Percentiles rank a stretch among this genome's conserved stretches.
Evolutionary conservation across 2,113 vertebrate genomes (phyloP).

Genomic region (Prionailurus bengalensis): DNA sequence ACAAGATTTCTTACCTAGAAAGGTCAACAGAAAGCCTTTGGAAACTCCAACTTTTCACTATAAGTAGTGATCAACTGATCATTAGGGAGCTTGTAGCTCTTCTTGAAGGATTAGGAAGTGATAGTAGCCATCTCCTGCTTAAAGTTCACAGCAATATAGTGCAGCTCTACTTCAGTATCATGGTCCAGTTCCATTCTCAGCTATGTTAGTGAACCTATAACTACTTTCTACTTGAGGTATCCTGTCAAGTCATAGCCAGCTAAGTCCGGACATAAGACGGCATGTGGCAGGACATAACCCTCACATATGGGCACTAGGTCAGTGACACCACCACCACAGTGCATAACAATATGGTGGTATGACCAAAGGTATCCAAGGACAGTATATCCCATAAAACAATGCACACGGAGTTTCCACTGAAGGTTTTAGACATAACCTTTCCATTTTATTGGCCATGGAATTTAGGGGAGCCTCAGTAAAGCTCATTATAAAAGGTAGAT

Average conservation of each 20-base stretch:
- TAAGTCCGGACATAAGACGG: slow-evolving; percentile 55
- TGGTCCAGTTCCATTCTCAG: slow-evolving; percentile 62
- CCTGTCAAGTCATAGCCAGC: slow-evolving; percentile 67
- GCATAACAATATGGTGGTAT: slow-evolving; percentile 59
- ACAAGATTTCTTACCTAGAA: slow-evolving; percentile 89
- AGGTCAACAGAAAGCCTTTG: slow-evolving; percentile 90
- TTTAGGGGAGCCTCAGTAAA: slow-evolving; percentile 70
- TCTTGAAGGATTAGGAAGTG: not conserved
- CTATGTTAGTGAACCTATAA: slow-evolving; percentile 60
- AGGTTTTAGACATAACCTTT: slow-evolving; percentile 74
- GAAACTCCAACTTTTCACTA: slow-evolving; percentile 86
- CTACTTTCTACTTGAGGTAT: slow-evolving; percentile 71
- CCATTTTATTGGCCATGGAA: slow-evolving; percentile 56
- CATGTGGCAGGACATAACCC: slow-evolving; percentile 43
- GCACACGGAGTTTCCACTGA: slow-evolving; percentile 18
- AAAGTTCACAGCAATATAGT: slow-evolving; percentile 49
- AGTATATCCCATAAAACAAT: not conserved
- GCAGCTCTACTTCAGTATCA: slow-evolving; percentile 69
- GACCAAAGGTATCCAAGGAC: slow-evolving; percentile 18
- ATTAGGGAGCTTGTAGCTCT: slow-evolving; percentile 70
- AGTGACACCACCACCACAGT: slow-evolving; percentile 63
- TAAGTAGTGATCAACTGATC: not conserved
- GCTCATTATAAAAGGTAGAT: not conserved
- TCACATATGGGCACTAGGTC: slow-evolving; percentile 53
- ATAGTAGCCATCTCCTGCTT: not conserved